phyloP scores from a whole-genome alignment of 2,888 invertebrate species.

The Euplexia lucipara region DNA sequence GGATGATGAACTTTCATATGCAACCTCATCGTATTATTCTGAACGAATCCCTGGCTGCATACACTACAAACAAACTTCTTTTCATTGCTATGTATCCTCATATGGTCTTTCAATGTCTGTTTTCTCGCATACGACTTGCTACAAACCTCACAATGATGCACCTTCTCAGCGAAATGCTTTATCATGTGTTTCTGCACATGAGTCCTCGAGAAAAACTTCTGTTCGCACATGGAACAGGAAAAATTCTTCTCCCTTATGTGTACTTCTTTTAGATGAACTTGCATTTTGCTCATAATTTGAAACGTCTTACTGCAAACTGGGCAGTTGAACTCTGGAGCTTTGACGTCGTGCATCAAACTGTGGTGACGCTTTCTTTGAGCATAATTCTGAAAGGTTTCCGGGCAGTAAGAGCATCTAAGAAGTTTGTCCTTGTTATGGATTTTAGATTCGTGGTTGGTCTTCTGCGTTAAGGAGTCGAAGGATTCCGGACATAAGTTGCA shows the following conservation, averaged over 20 bases:
- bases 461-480: constrained; percentile 78
- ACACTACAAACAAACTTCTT: constrained; percentile 74
- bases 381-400: constrained; percentile 79
- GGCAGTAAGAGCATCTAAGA: constrained; percentile 80
- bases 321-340: constrained; percentile 75
- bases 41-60: constrained; percentile 78
- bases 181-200: constrained; percentile 89
- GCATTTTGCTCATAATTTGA: constrained; percentile 80
- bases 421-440: constrained; percentile 76
- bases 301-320: constrained; percentile 81
- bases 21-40: constrained; percentile 76
- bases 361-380: constrained; percentile 78
- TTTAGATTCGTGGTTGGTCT: constrained; percentile 75
- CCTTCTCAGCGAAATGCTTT: constrained; percentile 86
- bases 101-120: constrained; percentile 82
- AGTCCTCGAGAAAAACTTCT: constrained; percentile 87
- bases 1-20: constrained; percentile 80
- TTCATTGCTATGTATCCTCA: constrained; percentile 80
- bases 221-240: constrained; percentile 86
- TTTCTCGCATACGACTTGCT: constrained; percentile 87
- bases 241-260: constrained; percentile 86
- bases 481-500: constrained; percentile 77
- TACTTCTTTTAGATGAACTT: constrained; percentile 82
- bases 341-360: constrained; percentile 71
- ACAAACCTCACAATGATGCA: constrained; percentile 86